These are phyloP conservation scores for Bombus waltoni DNA, from an alignment of 1,140 invertebrate genomes.

Conservation along the genomic window DNA sequence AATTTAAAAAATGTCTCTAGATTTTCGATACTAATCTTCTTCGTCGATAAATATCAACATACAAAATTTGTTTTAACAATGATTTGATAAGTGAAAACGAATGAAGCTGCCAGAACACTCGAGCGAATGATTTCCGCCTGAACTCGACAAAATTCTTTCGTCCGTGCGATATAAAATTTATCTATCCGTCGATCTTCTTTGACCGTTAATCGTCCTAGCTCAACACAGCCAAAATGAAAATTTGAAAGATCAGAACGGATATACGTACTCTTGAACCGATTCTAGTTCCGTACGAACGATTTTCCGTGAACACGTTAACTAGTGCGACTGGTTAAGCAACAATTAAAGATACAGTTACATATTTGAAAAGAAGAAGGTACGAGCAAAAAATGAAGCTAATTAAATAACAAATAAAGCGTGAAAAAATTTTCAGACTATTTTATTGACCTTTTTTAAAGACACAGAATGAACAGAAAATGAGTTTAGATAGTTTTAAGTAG, in stretches of 20 bases:
- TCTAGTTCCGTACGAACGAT: neutral
- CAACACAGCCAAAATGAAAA: conserved; percentile 24
- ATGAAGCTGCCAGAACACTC: neutral
- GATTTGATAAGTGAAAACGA: neutral
- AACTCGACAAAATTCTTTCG: neutral
- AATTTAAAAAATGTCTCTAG: neutral
- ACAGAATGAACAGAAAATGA: neutral
- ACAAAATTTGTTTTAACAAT: neutral
- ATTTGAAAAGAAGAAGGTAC: neutral
- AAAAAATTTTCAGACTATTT: neutral
- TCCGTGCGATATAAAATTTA: neutral
- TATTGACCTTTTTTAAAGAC: too few species aligned
- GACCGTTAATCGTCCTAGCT: neutral
- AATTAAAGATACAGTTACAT: neutral
- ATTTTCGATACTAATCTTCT: neutral
- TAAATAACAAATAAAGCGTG: neutral
- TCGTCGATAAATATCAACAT: neutral
- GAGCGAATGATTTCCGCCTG: neutral
- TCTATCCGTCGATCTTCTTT: neutral
- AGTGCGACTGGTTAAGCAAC: neutral
- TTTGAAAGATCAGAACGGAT: neutral
- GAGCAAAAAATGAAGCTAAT: neutral
- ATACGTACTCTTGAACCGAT: conserved; percentile 13
- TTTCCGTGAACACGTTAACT: conserved; percentile 12
- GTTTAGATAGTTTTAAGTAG: neutral